These are phyloP conservation scores for Crotophaga sulcirostris DNA, from an alignment of 2,113 vertebrate genomes.

Conservation along the genomic window DNA sequence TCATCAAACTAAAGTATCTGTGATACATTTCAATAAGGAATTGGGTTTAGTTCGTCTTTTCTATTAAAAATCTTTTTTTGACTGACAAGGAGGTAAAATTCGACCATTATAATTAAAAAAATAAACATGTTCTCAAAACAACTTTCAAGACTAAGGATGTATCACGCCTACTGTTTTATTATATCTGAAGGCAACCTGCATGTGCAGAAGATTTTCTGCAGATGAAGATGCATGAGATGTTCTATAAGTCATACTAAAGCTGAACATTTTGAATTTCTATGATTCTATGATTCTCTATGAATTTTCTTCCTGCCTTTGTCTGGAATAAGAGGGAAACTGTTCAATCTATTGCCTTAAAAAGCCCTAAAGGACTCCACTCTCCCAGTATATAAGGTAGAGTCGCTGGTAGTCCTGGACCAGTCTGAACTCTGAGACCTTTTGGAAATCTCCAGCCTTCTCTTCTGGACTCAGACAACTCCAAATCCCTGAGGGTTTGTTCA, in stretches of 20 bases:
- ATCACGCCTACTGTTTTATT: background rate
- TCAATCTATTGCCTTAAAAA: background rate
- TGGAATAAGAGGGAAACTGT: background rate
- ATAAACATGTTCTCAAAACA: background rate
- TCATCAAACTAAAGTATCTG: background rate
- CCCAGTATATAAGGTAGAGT: background rate
- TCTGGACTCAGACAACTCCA: background rate
- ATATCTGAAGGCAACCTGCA: background rate
- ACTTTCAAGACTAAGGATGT: background rate
- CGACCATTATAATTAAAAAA: background rate
- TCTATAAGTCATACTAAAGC: background rate
- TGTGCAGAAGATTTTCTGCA: background rate
- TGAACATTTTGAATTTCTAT: background rate
- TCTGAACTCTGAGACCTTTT: background rate
- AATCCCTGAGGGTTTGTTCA: background rate
- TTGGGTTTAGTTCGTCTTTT: background rate
- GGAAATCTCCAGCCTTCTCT: background rate
- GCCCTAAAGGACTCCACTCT: background rate
- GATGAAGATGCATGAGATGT: background rate
- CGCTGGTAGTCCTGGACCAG: background rate
- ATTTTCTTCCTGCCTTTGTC: background rate
- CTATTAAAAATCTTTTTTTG: background rate
- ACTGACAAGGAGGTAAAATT: background rate
- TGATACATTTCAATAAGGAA: background rate
- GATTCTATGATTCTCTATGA: too few species aligned